Conservation (phyloP, 2,888 invertebrate genomes). For the Spilarctia lutea region DNA sequence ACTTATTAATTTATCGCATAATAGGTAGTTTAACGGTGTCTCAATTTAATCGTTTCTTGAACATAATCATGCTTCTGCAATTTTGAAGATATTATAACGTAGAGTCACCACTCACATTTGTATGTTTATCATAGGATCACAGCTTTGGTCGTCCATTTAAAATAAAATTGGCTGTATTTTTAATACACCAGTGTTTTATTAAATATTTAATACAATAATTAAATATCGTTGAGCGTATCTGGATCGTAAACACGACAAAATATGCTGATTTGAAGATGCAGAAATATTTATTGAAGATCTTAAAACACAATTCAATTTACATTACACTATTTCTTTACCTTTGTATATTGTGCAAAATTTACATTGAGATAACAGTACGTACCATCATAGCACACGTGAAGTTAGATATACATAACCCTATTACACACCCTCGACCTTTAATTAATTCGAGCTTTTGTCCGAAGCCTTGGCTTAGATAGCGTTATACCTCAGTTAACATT, state of each 20-base stretch:
- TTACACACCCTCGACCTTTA: constrained; percentile 3
- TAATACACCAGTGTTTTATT: no score
- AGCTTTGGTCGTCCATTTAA: no score
- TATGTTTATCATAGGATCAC: no score
- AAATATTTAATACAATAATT: no score
- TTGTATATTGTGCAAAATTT: background rate
- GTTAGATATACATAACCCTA: background rate
- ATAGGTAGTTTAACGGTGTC: background rate
- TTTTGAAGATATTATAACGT: no score
- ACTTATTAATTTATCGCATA: background rate
- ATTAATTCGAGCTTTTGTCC: constrained; percentile 1
- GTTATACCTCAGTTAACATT: background rate
- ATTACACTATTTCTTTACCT: background rate
- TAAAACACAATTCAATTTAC: background rate
- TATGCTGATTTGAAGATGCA: no score
- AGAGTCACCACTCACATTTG: no score
- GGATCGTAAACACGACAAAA: background rate
- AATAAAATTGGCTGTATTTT: no score
- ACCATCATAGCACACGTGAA: background rate
- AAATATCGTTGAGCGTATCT: no score
- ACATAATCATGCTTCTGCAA: background rate
- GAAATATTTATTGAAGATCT: background rate
- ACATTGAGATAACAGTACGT: background rate
- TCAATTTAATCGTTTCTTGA: background rate
- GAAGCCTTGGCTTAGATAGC: background rate